Evolutionary conservation across 2,888 invertebrate species (phyloP).

Genomic region (Alentia gelatinosa): DNA sequence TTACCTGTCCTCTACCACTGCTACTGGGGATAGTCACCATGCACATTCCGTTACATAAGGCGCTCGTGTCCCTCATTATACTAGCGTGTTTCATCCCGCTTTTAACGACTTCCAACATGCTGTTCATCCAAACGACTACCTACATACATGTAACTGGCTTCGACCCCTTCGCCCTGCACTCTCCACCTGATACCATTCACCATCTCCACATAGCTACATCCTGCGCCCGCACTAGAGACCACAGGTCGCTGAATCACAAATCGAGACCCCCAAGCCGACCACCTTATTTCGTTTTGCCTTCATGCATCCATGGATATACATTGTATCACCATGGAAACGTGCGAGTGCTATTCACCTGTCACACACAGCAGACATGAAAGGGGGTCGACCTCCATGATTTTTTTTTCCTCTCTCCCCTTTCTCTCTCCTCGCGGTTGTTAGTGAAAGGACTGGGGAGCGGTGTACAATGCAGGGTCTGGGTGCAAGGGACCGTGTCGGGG

Average conservation of each 20-base stretch:
- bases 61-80: too few species aligned
- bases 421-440: not conserved
- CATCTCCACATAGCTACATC: too few species aligned
- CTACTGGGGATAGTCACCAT: too few species aligned
- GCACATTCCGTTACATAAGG: too few species aligned
- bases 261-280: not conserved
- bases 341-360: constrained; percentile 2
- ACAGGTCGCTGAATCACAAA: not conserved
- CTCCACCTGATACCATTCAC: too few species aligned
- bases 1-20: too few species aligned
- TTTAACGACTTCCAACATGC: too few species aligned
- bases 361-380: not conserved
- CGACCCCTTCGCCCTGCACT: too few species aligned
- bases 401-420: not conserved
- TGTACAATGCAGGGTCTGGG: not conserved
- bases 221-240: not conserved
- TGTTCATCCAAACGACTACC: too few species aligned
- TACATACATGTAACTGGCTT: too few species aligned
- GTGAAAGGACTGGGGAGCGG: not conserved
- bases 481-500: not conserved
- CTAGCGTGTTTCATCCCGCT: too few species aligned
- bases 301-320: not conserved
- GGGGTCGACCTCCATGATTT: not conserved
- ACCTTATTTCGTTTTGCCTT: constrained; percentile 10
- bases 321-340: not conserved